Evolutionary conservation across 2,888 invertebrate species (phyloP), one percentile per base, ranked within the genome.

Genomic region (Agonopterix subpropinquella): DNA sequence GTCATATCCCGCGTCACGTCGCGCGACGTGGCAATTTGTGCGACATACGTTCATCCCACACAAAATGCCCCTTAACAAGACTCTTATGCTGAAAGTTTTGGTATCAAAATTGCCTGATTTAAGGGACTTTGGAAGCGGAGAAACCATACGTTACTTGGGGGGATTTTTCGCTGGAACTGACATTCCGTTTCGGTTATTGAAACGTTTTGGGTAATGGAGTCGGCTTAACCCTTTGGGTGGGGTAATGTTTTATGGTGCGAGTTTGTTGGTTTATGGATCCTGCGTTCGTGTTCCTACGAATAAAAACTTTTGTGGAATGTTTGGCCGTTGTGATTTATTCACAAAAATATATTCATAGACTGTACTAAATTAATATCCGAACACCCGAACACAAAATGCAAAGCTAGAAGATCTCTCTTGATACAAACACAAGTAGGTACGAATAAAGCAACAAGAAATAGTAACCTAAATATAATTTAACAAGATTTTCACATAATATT

Each of bases 181-280:
- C 52, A 36, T 43, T 42, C 42, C 50, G 50, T 48, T 52, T 44
- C 49, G 52, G 56, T 50, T 56, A 56, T 56, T 53, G 55, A 53
- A 52, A 53, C 52, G 53, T 58, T 57, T 56, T 51, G 55, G 53
- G 57, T 57, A 56, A 57, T 57, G 57, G 57, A 57, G 55, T 55
- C 52, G 52, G 44, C 47, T 47, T 49, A 52, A 56, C 53, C 50
- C 52, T 50, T 53, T 44, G 2, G 28, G 41, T 47, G 15, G 13
- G 13, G 15, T 15, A 18, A 43, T 28, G 11, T 8, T 18, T 15
- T 11, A 43, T 10, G 11, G 39, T 39, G 39, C 39, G 39, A n/a
- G 39, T 43, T 28, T 28, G 28, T 36, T 49, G 11, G 44, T 48
- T 49, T 48, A 43, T 44, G 42, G 43, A 42, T 48, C 42, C 45